phyloP scores from a whole-genome alignment of 2,797 vertebrate species.

The Typhlichthys eigenmanni region DNA sequence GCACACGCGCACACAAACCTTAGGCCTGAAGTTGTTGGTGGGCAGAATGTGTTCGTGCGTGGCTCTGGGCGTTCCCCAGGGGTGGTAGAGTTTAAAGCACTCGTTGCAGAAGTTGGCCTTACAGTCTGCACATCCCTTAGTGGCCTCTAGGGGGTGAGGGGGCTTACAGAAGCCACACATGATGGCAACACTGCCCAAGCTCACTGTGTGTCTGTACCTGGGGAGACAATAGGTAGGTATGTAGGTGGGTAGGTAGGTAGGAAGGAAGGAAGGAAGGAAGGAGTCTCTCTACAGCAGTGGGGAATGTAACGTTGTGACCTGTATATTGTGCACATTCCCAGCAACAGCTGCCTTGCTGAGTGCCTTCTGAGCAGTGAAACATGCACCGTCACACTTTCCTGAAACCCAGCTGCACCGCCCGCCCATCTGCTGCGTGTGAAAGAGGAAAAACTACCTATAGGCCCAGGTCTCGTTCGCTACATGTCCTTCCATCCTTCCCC shows the following conservation, averaged over 20 bases:
- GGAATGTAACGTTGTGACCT: constrained; percentile 49
- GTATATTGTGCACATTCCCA: constrained; percentile 34
- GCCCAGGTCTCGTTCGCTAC: background rate
- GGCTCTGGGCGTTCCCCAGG: constrained; percentile 95
- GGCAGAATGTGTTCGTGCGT: constrained; percentile 94
- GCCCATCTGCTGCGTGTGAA: constrained; percentile 46
- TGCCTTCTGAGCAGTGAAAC: constrained; percentile 53
- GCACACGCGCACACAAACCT: constrained; percentile 74
- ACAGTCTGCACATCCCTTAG: constrained; percentile 96
- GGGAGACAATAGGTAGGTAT: constrained; percentile 17
- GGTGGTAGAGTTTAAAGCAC: constrained; percentile 97
- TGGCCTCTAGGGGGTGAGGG: constrained; percentile 88
- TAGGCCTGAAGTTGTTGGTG: constrained; percentile 92
- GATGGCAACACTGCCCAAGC: constrained; percentile 87
- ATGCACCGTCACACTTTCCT: constrained; percentile 55
- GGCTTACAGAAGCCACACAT: constrained; percentile 95
- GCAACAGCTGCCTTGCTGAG: constrained; percentile 49
- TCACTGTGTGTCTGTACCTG: constrained; percentile 88
- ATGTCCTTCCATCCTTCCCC: background rate
- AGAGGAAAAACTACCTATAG: constrained; percentile 24
- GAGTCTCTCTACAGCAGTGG: constrained; percentile 31
- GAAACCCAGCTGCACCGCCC: constrained; percentile 41
- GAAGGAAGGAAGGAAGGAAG: constrained; percentile 4
- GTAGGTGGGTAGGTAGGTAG: constrained; percentile 11
- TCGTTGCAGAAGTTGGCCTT: constrained; percentile 95